phyloP scores from a whole-genome alignment of 2,797 vertebrate genomes.

The Catharus ustulatus region DNA sequence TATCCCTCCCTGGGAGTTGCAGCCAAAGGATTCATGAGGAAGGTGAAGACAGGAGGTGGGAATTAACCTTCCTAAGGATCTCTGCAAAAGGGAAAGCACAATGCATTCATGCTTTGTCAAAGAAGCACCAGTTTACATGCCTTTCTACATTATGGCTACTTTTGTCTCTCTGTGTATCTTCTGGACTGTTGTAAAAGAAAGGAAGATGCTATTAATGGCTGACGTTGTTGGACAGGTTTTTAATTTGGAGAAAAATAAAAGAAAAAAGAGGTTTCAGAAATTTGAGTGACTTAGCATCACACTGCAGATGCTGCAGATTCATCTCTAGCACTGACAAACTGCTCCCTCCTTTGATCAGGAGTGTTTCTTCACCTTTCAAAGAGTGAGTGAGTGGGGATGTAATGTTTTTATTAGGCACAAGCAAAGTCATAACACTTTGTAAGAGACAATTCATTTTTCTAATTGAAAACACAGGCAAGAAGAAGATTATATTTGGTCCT shows the following conservation, averaged over 20 bases:
- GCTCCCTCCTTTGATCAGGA: neutral
- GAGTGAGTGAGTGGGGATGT: neutral
- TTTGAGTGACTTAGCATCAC: neutral
- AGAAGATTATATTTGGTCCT: neutral
- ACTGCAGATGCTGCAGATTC: neutral
- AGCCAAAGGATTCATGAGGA: neutral
- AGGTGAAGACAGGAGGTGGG: neutral
- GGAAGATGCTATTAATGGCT: neutral
- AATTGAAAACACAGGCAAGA: neutral
- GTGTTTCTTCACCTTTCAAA: neutral
- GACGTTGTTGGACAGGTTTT: neutral
- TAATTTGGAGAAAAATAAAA: neutral
- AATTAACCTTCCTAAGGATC: neutral
- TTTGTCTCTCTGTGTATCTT: neutral
- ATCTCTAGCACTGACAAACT: neutral
- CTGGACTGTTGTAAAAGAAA: neutral
- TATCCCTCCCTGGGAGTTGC: neutral
- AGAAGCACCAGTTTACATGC: neutral
- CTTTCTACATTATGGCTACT: neutral
- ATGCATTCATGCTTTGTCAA: neutral
- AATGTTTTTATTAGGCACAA: neutral
- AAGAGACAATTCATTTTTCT: neutral
- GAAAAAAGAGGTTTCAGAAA: neutral
- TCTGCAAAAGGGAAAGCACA: neutral
- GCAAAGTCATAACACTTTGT: neutral